A percentile compares a stretch with the other conserved stretches of the same genome.
Conservation (phyloP, 2,797 vertebrate species). For the Sebastes melanostomus region DNA sequence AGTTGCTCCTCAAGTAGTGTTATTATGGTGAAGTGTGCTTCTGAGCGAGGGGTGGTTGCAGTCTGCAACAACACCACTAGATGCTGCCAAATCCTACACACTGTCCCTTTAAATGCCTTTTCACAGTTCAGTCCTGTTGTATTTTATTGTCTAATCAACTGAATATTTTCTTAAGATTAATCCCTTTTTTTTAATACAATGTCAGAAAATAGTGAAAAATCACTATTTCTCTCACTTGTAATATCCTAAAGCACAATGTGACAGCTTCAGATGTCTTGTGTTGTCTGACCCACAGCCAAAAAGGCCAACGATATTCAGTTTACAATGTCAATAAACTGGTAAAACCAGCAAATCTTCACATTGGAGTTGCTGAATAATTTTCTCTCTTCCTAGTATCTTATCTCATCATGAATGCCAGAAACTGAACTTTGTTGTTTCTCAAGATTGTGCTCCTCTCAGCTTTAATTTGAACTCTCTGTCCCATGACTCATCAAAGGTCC, state of each 20-base stretch:
- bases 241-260: not conserved
- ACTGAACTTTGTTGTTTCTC: not conserved
- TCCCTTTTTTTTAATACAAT: not conserved
- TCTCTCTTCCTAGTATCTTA: not conserved
- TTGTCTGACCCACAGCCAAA: not conserved
- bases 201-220: not conserved
- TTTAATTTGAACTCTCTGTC: not conserved
- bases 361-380: not conserved
- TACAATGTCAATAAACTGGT: not conserved
- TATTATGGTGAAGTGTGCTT: too few relatives aligned
- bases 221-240: not conserved
- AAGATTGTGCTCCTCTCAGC: not conserved
- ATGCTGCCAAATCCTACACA: too few relatives aligned
- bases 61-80: too few relatives aligned
- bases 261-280: not conserved
- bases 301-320: not conserved
- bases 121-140: not conserved
- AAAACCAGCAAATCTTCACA: not conserved
- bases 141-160: not conserved
- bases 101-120: not conserved
- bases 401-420: not conserved
- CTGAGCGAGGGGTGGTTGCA: too few relatives aligned
- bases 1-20: too few relatives aligned
- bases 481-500: conserved; percentile 6
- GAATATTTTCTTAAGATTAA: too few relatives aligned